Percentiles rank a stretch among this genome's conserved stretches.
Conservation (phyloP, 1,140 invertebrate genomes). For the Drosophila funebris region DNA sequence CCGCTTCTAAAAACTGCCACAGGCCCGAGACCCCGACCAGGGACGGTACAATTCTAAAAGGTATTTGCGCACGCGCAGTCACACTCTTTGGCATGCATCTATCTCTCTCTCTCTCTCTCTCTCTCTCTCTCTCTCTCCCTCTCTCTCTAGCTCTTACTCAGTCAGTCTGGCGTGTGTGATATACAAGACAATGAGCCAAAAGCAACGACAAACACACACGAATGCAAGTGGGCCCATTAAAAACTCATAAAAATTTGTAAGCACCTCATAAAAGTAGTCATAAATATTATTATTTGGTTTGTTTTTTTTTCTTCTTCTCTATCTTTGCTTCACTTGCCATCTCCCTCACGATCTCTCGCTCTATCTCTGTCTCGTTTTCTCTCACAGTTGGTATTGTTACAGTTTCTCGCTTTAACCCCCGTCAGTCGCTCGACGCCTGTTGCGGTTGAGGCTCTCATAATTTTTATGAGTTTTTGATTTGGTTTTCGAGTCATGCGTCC, state of each 20-base stretch:
- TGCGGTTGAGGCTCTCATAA: constrained; percentile 69
- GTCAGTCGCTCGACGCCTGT: constrained; percentile 44
- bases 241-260: constrained; percentile 84
- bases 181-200: constrained; percentile 30
- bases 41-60: constrained; percentile 51
- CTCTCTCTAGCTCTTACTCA: constrained; percentile 15
- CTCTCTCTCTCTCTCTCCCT: constrained; percentile 11
- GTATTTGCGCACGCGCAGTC: constrained; percentile 83
- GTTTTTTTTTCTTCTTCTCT: constrained; percentile 33
- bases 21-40: background rate
- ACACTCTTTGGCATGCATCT: constrained; percentile 43
- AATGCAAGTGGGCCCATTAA: constrained; percentile 76
- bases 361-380: background rate
- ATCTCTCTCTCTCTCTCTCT: background rate
- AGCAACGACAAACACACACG: constrained; percentile 32
- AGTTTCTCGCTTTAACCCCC: constrained; percentile 56
- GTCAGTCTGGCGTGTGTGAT: background rate
- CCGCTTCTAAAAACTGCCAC: constrained; percentile 52
- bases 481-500: constrained; percentile 52
- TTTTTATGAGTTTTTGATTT: constrained; percentile 81
- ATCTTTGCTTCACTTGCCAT: constrained; percentile 11
- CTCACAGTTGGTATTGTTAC: constrained; percentile 5
- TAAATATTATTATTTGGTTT: constrained; percentile 81
- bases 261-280: constrained; percentile 84
- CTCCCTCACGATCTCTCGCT: constrained; percentile 14